Percentiles rank a stretch among this genome's conserved stretches.
These are phyloP conservation scores for Harpagoxenus sublaevis DNA, from an alignment of 2,888 invertebrate species.

Conservation along the genomic window DNA sequence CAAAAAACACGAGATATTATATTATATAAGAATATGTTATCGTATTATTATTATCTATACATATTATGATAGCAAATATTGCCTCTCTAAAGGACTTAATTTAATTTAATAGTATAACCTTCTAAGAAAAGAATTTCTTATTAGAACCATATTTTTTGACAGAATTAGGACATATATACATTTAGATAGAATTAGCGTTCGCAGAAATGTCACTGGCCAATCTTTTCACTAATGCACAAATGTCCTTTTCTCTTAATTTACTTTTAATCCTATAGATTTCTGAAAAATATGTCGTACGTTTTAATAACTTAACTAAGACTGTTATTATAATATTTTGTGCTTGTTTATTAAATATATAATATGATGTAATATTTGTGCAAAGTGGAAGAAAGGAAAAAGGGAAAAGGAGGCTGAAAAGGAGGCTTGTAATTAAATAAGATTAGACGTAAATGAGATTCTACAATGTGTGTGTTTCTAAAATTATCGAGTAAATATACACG, in stretches of 20 bases:
- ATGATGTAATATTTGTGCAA: conserved; percentile 8
- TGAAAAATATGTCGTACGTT: neutral
- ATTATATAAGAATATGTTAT: neutral
- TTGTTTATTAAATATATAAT: neutral
- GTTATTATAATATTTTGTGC: neutral
- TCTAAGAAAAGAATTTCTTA: neutral
- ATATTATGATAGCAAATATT: neutral
- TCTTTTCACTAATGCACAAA: neutral
- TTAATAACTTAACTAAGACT: neutral
- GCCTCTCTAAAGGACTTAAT: neutral
- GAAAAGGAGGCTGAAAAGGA: neutral
- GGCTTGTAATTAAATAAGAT: neutral
- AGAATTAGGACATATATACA: neutral
- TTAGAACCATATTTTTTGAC: neutral
- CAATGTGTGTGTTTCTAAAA: neutral
- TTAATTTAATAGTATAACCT: neutral
- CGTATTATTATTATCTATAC: neutral
- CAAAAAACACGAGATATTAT: neutral
- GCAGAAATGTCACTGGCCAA: neutral
- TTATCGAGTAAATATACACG: neutral
- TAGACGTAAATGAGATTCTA: neutral
- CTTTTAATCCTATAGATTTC: neutral
- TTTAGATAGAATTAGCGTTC: neutral
- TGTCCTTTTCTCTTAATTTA: neutral
- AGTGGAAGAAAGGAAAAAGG: neutral